Base-by-base conservation (phyloP, 2,888 invertebrate genomes). In the Sphaerophoria taeniata region DNA sequence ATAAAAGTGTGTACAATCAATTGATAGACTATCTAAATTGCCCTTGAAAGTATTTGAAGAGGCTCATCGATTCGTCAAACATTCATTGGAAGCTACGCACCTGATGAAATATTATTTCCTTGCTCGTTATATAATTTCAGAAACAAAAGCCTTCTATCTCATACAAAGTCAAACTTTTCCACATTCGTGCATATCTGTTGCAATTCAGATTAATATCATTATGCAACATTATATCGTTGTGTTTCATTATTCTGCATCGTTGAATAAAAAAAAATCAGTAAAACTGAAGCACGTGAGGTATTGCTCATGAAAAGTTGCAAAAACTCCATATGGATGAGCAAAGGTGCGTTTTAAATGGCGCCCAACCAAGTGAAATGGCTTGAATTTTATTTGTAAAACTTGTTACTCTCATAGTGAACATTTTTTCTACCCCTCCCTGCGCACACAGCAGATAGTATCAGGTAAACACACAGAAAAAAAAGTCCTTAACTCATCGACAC, bases 151-250 rank as follows among this genome's bases (percentile, higher is more conserved):
- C 1, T 47, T n/a, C 4, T n/a, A n/a, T n/a, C n/a, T n/a, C n/a
- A n/a, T n/a, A 49, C 2, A 65, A 65, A 49, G 34, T 65, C 34
- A 49, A 65, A 65, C 63, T n/a, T n/a, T 65, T 65, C 63, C 63
- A 12, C 34, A 49, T 16, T 16, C 49, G 11, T 65, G 14, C 11
- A 36, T 47, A 49, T 65, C 3, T 16, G 33, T 33, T 49, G 14
- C 34, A 49, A 5, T n/a, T 0, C 3, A 65, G 34, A 49, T 47
- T 65, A 65, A 65, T 34, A 65, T 49, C 34, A 65, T 65, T 65
- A 49, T 65, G 34, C 16, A 49, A 65, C 49, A 65, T 65, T 49
- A 65, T 31, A 63, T 33, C 34, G 16, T 49, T 49, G 5, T 14
- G 24, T n/a, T 61, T 31, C 24, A 33, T 24, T 45, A 9, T 61